Evolutionary conservation across 2,888 invertebrate species (phyloP).

Genomic region (Protonemura montana): DNA sequence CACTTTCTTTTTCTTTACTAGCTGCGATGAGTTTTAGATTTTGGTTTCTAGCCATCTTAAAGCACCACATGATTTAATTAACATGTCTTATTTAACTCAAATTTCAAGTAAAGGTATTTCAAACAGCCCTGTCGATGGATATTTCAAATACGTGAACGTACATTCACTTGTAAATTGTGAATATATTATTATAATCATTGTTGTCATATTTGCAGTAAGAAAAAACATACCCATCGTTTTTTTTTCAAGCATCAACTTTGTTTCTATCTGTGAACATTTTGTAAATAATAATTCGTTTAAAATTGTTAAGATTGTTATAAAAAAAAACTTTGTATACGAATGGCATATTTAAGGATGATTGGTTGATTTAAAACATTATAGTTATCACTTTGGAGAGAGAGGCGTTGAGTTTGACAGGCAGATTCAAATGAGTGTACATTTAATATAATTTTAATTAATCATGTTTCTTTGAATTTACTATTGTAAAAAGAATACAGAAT

Average conservation of each 20-base stretch:
- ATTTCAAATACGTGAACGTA: neutral
- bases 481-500: conserved; percentile 38
- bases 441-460: neutral
- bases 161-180: conserved; percentile 12
- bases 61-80: neutral
- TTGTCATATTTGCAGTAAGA: neutral
- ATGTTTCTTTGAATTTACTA: conserved; percentile 29
- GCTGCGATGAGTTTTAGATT: neutral
- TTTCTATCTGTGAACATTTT: neutral
- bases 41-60: neutral
- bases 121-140: neutral
- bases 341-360: neutral
- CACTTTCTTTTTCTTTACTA: neutral
- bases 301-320: neutral
- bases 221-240: neutral
- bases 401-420: neutral
- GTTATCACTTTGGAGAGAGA: neutral
- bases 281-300: conserved; percentile 14
- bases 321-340: neutral
- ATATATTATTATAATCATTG: neutral
- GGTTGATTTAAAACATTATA: neutral
- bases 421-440: neutral
- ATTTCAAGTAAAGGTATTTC: conserved; percentile 3
- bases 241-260: neutral
- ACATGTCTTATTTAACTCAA: conserved; percentile 15